Percentiles rank a stretch among this genome's conserved stretches.
These are phyloP conservation scores for Eueides isabella DNA, from an alignment of 1,140 invertebrate genomes.

Conservation along the genomic window DNA sequence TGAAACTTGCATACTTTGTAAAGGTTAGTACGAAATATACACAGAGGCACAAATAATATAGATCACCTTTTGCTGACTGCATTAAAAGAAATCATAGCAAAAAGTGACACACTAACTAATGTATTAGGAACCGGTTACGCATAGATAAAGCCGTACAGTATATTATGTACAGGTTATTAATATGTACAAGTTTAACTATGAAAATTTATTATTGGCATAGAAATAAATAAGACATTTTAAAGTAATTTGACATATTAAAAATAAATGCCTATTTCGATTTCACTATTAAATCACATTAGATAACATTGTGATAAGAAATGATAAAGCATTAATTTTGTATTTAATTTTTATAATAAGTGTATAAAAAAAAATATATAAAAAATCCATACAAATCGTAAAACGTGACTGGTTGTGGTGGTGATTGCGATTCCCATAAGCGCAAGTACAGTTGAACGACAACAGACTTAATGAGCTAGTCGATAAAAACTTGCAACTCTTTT, in stretches of 20 bases:
- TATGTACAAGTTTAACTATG: slow-evolving; percentile 5
- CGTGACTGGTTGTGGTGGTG: slow-evolving; percentile 51
- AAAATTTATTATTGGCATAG: slow-evolving; percentile 1
- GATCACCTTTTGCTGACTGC: slow-evolving; percentile 36
- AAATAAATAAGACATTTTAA: neutral
- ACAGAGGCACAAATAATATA: neutral
- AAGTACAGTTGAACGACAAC: slow-evolving; percentile 33
- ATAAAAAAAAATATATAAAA: slow-evolving; percentile 1
- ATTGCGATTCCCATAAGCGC: slow-evolving; percentile 46
- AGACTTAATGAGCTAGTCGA: slow-evolving; percentile 40
- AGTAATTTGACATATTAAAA: slow-evolving; percentile 1
- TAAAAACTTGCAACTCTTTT: slow-evolving; percentile 42
- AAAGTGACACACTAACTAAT: slow-evolving; percentile 39
- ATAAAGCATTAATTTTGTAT: neutral
- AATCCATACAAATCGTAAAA: slow-evolving; percentile 27
- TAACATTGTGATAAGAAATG: no score
- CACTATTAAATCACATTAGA: neutral
- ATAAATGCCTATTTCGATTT: neutral
- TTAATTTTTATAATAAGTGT: neutral
- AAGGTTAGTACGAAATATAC: neutral
- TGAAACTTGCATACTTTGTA: neutral
- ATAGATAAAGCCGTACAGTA: slow-evolving; percentile 15
- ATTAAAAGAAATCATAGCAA: slow-evolving; percentile 23
- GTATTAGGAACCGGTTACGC: slow-evolving; percentile 23
- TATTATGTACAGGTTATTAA: neutral